Evolutionary conservation across 2,888 invertebrate species (phyloP), one percentile per base, ranked within the genome.

Genomic region (Clusia tigrina): DNA sequence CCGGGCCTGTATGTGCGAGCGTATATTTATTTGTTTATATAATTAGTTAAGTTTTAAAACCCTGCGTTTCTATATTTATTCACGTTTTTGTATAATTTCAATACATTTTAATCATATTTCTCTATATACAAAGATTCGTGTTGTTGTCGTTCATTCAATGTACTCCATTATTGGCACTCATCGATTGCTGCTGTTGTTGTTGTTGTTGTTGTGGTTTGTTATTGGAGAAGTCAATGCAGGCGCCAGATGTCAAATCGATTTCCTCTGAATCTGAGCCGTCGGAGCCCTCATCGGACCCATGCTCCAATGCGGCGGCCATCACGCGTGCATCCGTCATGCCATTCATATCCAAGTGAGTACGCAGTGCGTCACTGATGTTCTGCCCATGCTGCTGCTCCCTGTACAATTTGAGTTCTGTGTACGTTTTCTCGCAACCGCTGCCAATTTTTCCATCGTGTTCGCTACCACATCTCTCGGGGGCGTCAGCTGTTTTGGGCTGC

Each of bases 261-360:
- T 84, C 83, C 69, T 83, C 83, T 0, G 83, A 84, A 67, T 83
- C 83, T 1, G 84, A 83, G 52, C 81, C 83, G 71, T 83, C 83
- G 10, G 75, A 42, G 10, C 78, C 79, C 20, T 80, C 81, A 61
- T 81, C 81, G 0, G 81, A 81, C 57, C 73, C 72, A 54, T 77
- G 77, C 24, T 74, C 76, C 32, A 81, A 63, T 20, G 73, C 71
- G 23, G 75, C 67, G 23, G 59, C 59, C 69, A 71, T 68, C 51
- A 66, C 53, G 32, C 67, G 68, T 10, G 69, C 63, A 67, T 72
- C 64, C 15, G 64, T 26, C 70, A 78, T 74, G 24, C 76, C 74
- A 23, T 71, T 72, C 62, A 78, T 63, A 55, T 72, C 72, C 60
- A 73, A 20, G 38, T 76, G 72, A 61, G 66, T 64, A 42, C 69